Conservation (phyloP, 2,888 invertebrate genomes). For the Pinctada fucata region DNA sequence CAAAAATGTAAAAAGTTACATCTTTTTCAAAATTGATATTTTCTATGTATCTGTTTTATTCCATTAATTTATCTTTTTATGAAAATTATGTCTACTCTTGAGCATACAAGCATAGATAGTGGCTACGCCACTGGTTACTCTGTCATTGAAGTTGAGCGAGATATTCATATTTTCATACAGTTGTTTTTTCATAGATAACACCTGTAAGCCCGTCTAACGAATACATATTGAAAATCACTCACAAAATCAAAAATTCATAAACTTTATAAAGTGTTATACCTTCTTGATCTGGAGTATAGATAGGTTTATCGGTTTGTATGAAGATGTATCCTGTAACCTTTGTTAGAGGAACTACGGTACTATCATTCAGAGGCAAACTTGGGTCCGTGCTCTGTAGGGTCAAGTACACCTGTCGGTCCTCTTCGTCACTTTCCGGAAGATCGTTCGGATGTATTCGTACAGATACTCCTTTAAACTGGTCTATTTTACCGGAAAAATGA, state of each 20-base stretch:
- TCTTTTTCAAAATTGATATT: background rate
- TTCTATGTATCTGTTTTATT: background rate
- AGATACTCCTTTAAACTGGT: slow-evolving; percentile 40
- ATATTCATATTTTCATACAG: too few relatives aligned
- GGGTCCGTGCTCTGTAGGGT: slow-evolving; percentile 41
- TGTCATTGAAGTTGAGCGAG: too few relatives aligned
- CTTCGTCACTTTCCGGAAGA: slow-evolving; percentile 26
- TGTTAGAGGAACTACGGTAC: slow-evolving; percentile 47
- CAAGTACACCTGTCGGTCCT: slow-evolving; percentile 44
- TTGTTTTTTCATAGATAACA: too few relatives aligned
- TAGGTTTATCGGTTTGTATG: slow-evolving; percentile 66
- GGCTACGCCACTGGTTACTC: too few relatives aligned
- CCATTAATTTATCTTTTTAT: too few relatives aligned
- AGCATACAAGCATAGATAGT: too few relatives aligned
- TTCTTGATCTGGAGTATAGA: slow-evolving; percentile 66
- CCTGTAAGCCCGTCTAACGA: too few relatives aligned
- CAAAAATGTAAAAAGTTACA: slow-evolving; percentile 14
- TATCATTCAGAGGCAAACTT: slow-evolving; percentile 34
- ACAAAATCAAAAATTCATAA: too few relatives aligned
- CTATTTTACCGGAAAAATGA: slow-evolving; percentile 14
- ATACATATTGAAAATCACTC: too few relatives aligned
- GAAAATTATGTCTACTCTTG: background rate
- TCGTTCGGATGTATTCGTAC: slow-evolving; percentile 37
- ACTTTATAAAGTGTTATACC: slow-evolving; percentile 41
- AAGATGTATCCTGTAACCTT: slow-evolving; percentile 56